phyloP scores from a whole-genome alignment of 2,113 vertebrate species.

The Puffinus mauretanicus region DNA sequence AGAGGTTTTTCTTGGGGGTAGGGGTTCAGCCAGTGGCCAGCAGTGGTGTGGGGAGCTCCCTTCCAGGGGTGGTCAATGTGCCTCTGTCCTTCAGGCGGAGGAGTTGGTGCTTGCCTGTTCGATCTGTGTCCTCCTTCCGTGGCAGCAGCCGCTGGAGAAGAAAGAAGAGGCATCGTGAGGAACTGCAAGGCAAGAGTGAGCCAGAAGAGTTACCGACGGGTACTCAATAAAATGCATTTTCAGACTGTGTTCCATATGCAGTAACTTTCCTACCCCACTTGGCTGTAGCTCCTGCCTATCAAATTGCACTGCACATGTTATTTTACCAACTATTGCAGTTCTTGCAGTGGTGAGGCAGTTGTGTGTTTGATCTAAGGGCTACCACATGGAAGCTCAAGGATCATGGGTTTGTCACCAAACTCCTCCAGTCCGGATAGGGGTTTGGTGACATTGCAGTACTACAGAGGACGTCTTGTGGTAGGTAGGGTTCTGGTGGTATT shows the following conservation, averaged over 20 bases:
- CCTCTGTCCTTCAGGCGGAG: not conserved
- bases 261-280: not conserved
- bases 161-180: not conserved
- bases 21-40: not conserved
- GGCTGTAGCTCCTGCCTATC: not conserved
- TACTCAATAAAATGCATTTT: not conserved
- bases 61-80: not conserved
- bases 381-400: not conserved
- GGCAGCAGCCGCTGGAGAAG: not conserved
- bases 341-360: not conserved
- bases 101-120: not conserved
- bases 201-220: not conserved
- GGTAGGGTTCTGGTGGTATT: not conserved
- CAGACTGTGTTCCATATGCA: not conserved
- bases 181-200: not conserved
- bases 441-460: not conserved
- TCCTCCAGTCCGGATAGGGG: not conserved
- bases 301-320: not conserved
- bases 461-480: not conserved
- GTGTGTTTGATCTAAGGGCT: not conserved
- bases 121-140: not conserved
- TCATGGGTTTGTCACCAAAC: rapidly evolving
- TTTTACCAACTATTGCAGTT: not conserved
- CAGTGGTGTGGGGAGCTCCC: not conserved
- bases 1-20: not conserved